Evolutionary conservation across 2,797 vertebrate genomes (phyloP).

Genomic region (Eulemur mongoz): DNA sequence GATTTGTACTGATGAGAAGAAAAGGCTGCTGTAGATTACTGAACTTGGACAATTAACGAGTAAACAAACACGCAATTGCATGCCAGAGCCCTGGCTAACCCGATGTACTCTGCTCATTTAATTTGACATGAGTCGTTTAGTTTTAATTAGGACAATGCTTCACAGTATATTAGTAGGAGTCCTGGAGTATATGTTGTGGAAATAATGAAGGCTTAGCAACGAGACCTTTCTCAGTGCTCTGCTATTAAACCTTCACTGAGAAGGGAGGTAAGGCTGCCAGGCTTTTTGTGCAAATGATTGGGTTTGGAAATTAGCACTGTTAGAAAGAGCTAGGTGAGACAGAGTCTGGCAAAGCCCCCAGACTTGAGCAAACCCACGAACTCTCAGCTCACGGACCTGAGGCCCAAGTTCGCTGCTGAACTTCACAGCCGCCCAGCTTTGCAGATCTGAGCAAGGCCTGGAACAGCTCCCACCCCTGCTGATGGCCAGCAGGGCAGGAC

Average conservation of each 20-base stretch:
- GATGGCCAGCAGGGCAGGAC: background rate
- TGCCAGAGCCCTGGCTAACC: conserved; percentile 54
- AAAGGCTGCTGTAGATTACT: conserved; percentile 51
- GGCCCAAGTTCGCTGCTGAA: background rate
- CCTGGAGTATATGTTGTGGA: conserved; percentile 66
- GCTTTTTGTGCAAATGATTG: conserved; percentile 60
- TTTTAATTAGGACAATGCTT: conserved; percentile 73
- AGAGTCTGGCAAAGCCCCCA: conserved; percentile 60
- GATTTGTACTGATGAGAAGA: conserved; percentile 55
- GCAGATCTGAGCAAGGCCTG: background rate
- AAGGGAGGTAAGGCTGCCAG: conserved; percentile 57
- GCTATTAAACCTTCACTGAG: conserved; percentile 70
- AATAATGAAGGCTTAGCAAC: conserved; percentile 72
- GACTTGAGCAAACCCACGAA: conserved; percentile 1
- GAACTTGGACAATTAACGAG: conserved; percentile 68
- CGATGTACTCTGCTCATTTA: conserved; percentile 60
- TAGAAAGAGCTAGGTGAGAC: conserved; percentile 62
- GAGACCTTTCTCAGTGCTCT: conserved; percentile 43
- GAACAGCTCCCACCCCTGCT: background rate
- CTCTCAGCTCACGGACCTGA: background rate
- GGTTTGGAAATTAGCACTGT: conserved; percentile 61
- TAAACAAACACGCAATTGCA: conserved; percentile 61
- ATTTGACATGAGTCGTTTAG: conserved; percentile 64
- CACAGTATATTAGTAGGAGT: conserved; percentile 58
- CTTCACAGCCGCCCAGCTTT: background rate